Percentiles rank a stretch among this genome's conserved stretches.
phyloP scores from a whole-genome alignment of 2,113 vertebrate species.

The Mustelus asterias region DNA sequence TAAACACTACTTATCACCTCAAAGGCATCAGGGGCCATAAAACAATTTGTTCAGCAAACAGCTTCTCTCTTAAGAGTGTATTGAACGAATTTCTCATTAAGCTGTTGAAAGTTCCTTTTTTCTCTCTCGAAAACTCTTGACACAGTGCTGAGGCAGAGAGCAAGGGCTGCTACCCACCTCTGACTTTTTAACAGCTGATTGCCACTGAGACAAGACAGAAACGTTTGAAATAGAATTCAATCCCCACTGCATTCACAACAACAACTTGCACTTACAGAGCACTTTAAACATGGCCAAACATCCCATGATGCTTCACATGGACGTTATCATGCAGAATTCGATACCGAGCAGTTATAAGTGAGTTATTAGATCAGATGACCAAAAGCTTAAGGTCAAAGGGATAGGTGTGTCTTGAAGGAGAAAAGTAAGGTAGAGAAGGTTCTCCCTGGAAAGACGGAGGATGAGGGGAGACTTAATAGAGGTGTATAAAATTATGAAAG shows the following conservation, averaged over 20 bases:
- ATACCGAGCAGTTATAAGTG: background rate
- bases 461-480: too few species aligned
- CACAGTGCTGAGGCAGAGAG: background rate
- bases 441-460: too few species aligned
- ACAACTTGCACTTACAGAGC: background rate
- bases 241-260: background rate
- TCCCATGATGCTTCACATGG: background rate
- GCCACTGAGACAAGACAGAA: background rate
- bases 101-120: conserved; percentile 24
- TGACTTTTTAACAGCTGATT: background rate
- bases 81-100: conserved; percentile 31
- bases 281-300: background rate
- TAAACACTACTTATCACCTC: conserved; percentile 36
- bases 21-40: conserved; percentile 32
- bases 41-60: conserved; percentile 37
- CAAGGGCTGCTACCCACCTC: background rate
- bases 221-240: background rate
- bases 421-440: background rate
- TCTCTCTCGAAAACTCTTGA: background rate
- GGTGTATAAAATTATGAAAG: too few species aligned
- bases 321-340: background rate
- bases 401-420: background rate
- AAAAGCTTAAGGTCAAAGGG: background rate
- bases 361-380: background rate
- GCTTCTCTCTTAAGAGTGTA: conserved; percentile 33